Evolutionary conservation across 2,888 invertebrate genomes (phyloP).

Genomic region (Heteromyza rotundicornis): DNA sequence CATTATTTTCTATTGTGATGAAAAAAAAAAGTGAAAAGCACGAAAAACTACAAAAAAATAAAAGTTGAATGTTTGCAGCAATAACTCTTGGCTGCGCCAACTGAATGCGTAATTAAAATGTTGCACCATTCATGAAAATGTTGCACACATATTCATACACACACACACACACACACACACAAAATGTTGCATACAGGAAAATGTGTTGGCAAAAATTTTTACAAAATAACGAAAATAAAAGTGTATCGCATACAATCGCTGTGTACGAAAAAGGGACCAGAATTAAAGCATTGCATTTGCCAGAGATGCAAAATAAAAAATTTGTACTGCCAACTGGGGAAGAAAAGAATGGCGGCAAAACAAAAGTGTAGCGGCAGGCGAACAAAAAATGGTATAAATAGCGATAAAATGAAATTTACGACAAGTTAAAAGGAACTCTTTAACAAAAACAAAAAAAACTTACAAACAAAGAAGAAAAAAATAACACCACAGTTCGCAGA

Average conservation of each 20-base stretch:
- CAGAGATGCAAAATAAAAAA: conserved; percentile 2
- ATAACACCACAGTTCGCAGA: too few species aligned
- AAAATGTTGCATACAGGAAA: not conserved
- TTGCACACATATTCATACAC: not conserved
- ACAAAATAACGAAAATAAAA: not conserved
- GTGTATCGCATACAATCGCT: not conserved
- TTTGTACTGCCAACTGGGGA: not conserved
- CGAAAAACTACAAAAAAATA: not conserved
- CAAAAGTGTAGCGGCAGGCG: not conserved
- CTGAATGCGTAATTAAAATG: conserved; percentile 33
- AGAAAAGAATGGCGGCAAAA: not conserved
- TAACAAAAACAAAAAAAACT: too few species aligned
- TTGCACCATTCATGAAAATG: conserved; percentile 27
- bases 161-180: not conserved
- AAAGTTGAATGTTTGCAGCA: conserved; percentile 11
- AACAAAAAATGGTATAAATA: not conserved
- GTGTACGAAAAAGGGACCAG: too few species aligned
- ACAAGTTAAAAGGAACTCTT: not conserved
- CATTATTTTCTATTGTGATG: not conserved
- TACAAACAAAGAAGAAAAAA: too few species aligned
- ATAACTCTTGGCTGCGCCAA: conserved; percentile 27
- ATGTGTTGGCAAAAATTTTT: not conserved
- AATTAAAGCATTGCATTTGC: not conserved
- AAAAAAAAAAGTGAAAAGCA: too few species aligned
- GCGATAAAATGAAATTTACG: not conserved